Base-by-base conservation (phyloP, 2,113 vertebrate genomes). In the Indicator indicator region DNA sequence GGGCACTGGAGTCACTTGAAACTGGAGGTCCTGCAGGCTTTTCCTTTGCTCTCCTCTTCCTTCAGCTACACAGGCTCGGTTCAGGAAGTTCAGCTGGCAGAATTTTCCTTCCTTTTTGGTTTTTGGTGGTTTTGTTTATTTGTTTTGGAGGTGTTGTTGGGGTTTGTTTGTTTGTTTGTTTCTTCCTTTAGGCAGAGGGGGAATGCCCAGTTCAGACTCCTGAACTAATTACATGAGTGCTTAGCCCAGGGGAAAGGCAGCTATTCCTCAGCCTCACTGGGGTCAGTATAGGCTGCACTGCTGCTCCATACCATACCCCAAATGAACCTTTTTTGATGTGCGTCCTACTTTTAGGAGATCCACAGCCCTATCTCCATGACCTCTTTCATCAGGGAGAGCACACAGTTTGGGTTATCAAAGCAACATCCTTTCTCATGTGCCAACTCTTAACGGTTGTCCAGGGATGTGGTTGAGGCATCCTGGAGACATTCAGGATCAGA, bases 321-420 rank as follows among this genome's bases (percentile, higher is more conserved):
- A 2, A 4, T 7, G 21, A 28, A 11, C 14, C 7, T 1, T 65
- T 72, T 40, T 1, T 8, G 46, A 4, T 11, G 6, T 0, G 40
- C 12, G 16, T 36, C 46, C 38, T 9, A 1, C 40, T 26, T 28
- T 15, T 7, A 36, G 74, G 12, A 44, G 54, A 42, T 21, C 89
- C 3, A 19, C 73, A 50, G 40, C 21, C 9, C 0, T 23, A 0
- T 24, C 38, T 65, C 46, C 8, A 0, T 40, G 20, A 14, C 0
- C 0, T 16, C 8, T 17, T 28, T 13, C 62, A 58, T 28, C 23
- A 10, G 64, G 33, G 12, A 40, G 72, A 44, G 38, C 11, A 32
- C 24, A 9, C 26, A 32, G n/a, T 7, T 50, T 11, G 20, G 16
- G 6, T 36, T 67, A 52, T 46, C 28, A 3, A n/a, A 79, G 6